phyloP scores from a whole-genome alignment of 2,797 vertebrate species.

The Takifugu rubripes region DNA sequence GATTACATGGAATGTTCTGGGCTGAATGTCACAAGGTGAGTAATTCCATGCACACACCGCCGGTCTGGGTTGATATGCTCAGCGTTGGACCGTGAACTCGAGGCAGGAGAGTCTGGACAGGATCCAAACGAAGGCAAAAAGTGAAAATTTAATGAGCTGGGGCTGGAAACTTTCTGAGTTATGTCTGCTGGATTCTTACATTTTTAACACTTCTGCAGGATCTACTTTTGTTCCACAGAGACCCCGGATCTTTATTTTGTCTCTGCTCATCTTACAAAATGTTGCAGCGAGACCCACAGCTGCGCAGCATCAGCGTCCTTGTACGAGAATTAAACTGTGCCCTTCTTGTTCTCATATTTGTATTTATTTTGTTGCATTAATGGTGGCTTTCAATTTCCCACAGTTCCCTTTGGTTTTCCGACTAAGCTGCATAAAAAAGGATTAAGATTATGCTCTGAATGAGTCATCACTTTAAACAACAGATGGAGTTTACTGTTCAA shows the following conservation, averaged over 20 bases:
- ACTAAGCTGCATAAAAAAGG: constrained; percentile 71
- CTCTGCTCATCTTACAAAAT: constrained; percentile 21
- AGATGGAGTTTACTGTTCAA: constrained; percentile 78
- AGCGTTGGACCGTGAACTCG: neutral
- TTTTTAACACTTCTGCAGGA: constrained; percentile 16
- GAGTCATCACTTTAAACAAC: constrained; percentile 80
- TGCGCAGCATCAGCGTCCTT: constrained; percentile 56
- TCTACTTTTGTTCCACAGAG: constrained; percentile 13
- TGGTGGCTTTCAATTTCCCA: constrained; percentile 68
- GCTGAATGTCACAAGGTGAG: neutral
- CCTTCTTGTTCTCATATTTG: constrained; percentile 39
- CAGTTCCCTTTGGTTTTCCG: constrained; percentile 69
- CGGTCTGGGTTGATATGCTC: constrained; percentile 4
- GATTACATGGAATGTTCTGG: too few species aligned
- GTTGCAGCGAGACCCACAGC: constrained; percentile 35
- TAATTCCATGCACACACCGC: neutral
- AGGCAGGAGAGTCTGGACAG: neutral
- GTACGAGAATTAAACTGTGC: constrained; percentile 53
- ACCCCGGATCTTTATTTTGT: constrained; percentile 2
- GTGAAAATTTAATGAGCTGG: constrained; percentile 10
- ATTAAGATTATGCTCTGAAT: constrained; percentile 76
- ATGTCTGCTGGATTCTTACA: constrained; percentile 4
- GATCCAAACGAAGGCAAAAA: constrained; percentile 4
- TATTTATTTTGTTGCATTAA: constrained; percentile 64
- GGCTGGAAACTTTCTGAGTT: constrained; percentile 5